Conservation (phyloP, 64 coral and sea anemone genomes). For the Montipora cactus region DNA sequence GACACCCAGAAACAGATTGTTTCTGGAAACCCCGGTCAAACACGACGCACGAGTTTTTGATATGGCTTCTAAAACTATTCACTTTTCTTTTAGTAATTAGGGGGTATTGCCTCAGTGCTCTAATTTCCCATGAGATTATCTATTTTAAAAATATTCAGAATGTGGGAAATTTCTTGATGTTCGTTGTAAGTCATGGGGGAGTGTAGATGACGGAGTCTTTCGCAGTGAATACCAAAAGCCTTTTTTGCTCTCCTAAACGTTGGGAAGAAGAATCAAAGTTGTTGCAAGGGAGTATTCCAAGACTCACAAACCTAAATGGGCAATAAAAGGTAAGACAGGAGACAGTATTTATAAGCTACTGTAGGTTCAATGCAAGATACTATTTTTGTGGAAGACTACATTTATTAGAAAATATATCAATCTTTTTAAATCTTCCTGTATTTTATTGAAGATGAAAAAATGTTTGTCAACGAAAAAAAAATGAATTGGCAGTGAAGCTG, state of each 20-base stretch:
- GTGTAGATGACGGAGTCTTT: slow-evolving; percentile 62
- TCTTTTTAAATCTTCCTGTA: no score
- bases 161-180: slow-evolving; percentile 64
- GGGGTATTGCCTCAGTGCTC: slow-evolving; percentile 30
- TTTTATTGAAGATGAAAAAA: no score
- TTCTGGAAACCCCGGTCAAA: slow-evolving; percentile 4
- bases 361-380: no score
- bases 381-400: no score
- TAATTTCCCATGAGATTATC: slow-evolving; percentile 71
- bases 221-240: slow-evolving; percentile 64
- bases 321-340: no score
- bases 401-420: no score
- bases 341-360: no score
- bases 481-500: no score
- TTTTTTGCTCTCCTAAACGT: slow-evolving; percentile 63
- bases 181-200: slow-evolving; percentile 72
- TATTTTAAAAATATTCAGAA: slow-evolving; percentile 69
- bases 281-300: slow-evolving; percentile 13
- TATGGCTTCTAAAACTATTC: slow-evolving; percentile 70
- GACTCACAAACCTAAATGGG: no score
- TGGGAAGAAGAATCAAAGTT: slow-evolving; percentile 59
- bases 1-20: no score
- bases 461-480: no score
- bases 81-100: slow-evolving; percentile 53
- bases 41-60: slow-evolving; percentile 58